phyloP scores from a whole-genome alignment of 2,888 invertebrate genomes.

The Teleiodes luculella region DNA sequence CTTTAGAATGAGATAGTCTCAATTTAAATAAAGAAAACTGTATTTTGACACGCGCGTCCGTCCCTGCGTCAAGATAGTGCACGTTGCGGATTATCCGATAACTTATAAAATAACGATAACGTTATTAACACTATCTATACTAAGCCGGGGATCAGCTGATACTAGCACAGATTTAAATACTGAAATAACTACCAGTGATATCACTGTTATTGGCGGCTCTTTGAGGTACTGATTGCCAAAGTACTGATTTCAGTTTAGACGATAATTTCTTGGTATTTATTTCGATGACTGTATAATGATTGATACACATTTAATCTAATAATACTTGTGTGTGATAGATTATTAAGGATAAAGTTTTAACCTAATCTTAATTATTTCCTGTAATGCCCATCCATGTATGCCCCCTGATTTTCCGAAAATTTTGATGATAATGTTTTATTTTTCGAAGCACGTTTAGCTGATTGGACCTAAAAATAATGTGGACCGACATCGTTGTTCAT shows the following conservation, averaged over 20 bases:
- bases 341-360: too few species aligned
- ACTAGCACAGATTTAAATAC: conserved; percentile 58
- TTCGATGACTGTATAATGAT: too few species aligned
- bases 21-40: not conserved
- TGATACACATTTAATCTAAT: too few species aligned
- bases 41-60: conserved; percentile 4
- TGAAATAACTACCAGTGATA: conserved; percentile 32
- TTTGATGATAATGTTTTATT: too few species aligned
- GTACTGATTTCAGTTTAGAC: conserved; percentile 18
- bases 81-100: conserved; percentile 46
- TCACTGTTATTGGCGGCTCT: conserved; percentile 50
- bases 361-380: too few species aligned
- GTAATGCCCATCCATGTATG: too few species aligned
- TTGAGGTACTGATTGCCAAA: conserved; percentile 34
- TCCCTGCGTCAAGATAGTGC: conserved; percentile 27
- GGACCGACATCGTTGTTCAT: too few species aligned
- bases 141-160: conserved; percentile 53
- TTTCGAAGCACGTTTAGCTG: too few species aligned
- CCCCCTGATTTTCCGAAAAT: too few species aligned
- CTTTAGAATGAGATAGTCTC: not conserved
- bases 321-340: too few species aligned
- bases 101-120: conserved; percentile 39
- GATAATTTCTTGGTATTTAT: not conserved
- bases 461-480: too few species aligned
- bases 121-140: conserved; percentile 47